Percentiles rank a stretch among this genome's conserved stretches.
phyloP scores from a whole-genome alignment of 2,113 vertebrate species.

The Phaethon lepturus region DNA sequence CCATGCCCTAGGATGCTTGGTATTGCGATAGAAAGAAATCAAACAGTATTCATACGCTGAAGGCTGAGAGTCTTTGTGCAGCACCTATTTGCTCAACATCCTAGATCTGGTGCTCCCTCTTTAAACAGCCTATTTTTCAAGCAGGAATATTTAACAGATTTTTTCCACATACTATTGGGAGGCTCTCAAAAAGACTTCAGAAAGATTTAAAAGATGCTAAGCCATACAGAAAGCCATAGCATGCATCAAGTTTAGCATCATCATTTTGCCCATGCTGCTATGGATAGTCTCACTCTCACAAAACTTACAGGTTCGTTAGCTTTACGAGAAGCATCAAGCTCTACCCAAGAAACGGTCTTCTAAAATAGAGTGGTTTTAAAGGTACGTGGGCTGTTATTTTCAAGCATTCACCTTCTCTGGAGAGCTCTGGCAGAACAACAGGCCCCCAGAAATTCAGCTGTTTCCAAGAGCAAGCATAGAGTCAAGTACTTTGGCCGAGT shows the following conservation, averaged over 20 bases:
- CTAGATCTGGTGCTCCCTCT: background rate
- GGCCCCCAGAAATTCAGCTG: accelerated
- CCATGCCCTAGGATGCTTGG: background rate
- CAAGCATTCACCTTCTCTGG: background rate
- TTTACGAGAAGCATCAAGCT: background rate
- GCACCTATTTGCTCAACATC: background rate
- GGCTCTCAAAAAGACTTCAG: background rate
- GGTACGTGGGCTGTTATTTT: background rate
- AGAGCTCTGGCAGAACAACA: background rate
- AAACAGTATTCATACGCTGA: background rate
- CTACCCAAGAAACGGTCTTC: background rate
- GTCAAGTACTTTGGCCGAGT: background rate
- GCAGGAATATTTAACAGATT: background rate
- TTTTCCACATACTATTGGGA: background rate
- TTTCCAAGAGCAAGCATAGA: accelerated
- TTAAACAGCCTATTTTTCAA: background rate
- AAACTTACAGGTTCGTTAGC: too few relatives aligned
- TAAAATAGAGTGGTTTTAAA: accelerated
- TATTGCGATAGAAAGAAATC: background rate
- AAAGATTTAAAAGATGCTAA: background rate
- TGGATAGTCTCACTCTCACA: accelerated
- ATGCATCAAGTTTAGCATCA: background rate
- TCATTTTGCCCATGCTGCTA: background rate
- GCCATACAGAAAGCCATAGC: background rate
- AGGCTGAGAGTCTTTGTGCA: background rate